Evolutionary conservation across 1,140 invertebrate genomes (phyloP), one percentile per base, ranked within the genome.

Genomic region (Drosophila sturtevanti): DNA sequence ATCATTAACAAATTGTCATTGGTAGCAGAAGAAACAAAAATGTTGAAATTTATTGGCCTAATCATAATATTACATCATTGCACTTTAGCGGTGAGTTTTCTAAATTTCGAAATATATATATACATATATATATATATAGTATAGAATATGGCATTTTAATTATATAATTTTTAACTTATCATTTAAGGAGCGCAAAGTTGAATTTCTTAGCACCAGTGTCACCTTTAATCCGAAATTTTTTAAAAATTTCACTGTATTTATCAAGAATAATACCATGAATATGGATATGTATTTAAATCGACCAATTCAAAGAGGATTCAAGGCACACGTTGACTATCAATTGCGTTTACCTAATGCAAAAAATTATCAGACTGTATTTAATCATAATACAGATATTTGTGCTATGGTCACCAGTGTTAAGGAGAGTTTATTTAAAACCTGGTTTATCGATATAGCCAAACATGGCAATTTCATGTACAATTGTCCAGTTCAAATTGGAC

Each of bases 341-440:
- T 24, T 91, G 31, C 76, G 82, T 1, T 44, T 91, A 41, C 61
- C 72, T 0, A 82, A 91, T 55, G 85, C 90, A 0, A 90, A 89
- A 35, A 68, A 4, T 16, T 91, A 77, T 61, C 90, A 91, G 22
- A 64, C 76, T 0, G 58, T 91, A 1, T 89, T 90, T 22, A 70
- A 12, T 5, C 77, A 81, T 1, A 63, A 68, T 9, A 27, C 62
- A 24, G 86, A 91, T 51, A 51, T 91, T 0, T 91, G 90, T 54
- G 64, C 66, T n/a, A 14, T 72, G 2, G 74, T 85, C 0, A 51
- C 60, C 2, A 71, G 59, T 27, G 14, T 86, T 1, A 90, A 86
- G 14, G 77, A 77, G 34, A 74, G 70, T 0, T 44, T 91, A 0
- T 54, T 91, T 0, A 91, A 91, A 48, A 61, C 34, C 51, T 89